Evolutionary conservation across 2,888 invertebrate species (phyloP).

Genomic region (Dysmachus trigonus): DNA sequence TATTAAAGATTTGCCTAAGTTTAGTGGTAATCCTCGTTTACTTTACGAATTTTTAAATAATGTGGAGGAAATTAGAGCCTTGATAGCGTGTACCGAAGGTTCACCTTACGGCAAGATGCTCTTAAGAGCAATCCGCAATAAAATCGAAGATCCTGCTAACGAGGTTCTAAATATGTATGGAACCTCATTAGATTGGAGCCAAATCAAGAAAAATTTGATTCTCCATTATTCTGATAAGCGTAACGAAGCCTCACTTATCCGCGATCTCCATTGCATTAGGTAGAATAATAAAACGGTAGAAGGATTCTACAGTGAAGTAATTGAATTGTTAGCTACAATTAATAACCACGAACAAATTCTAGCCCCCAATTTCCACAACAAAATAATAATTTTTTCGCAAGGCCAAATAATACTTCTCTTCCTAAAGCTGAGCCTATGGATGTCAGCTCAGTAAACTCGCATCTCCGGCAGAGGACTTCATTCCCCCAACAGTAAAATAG

Average conservation of each 20-base stretch:
- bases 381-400: neutral
- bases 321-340: slow-evolving; percentile 50
- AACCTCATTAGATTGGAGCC: slow-evolving; percentile 46
- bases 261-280: too few species aligned
- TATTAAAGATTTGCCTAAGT: too few species aligned
- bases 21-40: too few species aligned
- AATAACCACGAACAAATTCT: slow-evolving; percentile 42
- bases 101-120: slow-evolving; percentile 46
- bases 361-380: neutral
- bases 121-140: slow-evolving; percentile 48
- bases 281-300: too few species aligned
- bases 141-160: slow-evolving; percentile 40
- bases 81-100: slow-evolving; percentile 33
- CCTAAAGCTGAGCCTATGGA: neutral
- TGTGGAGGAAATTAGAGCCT: too few species aligned
- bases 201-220: slow-evolving; percentile 46
- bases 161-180: slow-evolving; percentile 16
- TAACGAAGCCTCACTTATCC: too few species aligned
- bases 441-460: neutral
- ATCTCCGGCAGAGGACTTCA: neutral
- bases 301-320: slow-evolving; percentile 51
- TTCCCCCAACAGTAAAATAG: neutral
- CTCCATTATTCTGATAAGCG: too few species aligned
- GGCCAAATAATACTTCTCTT: neutral
- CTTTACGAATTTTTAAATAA: too few species aligned